Percentiles rank a stretch among this genome's conserved stretches.
These are phyloP conservation scores for Pyrocoelia pectoralis DNA, from an alignment of 2,888 invertebrate species.

Conservation along the genomic window DNA sequence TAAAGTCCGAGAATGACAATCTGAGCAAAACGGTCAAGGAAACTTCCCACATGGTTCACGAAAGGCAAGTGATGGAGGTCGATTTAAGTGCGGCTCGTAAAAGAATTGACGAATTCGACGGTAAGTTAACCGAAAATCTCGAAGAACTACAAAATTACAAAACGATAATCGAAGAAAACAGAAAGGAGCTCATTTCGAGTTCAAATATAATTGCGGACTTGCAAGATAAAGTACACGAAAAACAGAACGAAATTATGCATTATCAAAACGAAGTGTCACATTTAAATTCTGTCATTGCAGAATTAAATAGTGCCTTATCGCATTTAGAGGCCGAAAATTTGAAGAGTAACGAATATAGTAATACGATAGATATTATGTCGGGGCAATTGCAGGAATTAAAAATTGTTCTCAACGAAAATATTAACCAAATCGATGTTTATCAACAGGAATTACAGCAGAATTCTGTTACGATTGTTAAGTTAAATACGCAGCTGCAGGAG, in stretches of 20 bases:
- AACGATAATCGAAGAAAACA: constrained; percentile 51
- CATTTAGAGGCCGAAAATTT: constrained; percentile 64
- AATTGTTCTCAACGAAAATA: constrained; percentile 63
- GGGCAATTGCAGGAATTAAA: constrained; percentile 66
- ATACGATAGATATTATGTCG: constrained; percentile 59
- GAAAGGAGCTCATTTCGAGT: constrained; percentile 52
- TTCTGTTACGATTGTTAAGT: constrained; percentile 66
- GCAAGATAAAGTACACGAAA: constrained; percentile 47
- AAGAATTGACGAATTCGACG: constrained; percentile 47
- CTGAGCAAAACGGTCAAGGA: constrained; percentile 46
- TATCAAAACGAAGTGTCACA: constrained; percentile 48
- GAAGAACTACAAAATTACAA: constrained; percentile 53
- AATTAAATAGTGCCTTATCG: constrained; percentile 62
- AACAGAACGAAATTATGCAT: constrained; percentile 42
- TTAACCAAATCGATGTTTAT: constrained; percentile 63
- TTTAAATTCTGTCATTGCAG: constrained; percentile 62
- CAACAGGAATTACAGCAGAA: constrained; percentile 66
- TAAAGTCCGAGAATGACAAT: constrained; percentile 48
- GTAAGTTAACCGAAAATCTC: constrained; percentile 45
- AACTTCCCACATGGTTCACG: constrained; percentile 44
- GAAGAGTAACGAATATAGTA: constrained; percentile 61
- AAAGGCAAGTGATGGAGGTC: constrained; percentile 48
- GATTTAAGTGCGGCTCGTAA: constrained; percentile 43
- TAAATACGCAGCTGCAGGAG: constrained; percentile 64
- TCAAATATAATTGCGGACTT: constrained; percentile 49